Evolutionary conservation across 1,140 invertebrate genomes (phyloP).

Genomic region (Drosophila kepulauana): DNA sequence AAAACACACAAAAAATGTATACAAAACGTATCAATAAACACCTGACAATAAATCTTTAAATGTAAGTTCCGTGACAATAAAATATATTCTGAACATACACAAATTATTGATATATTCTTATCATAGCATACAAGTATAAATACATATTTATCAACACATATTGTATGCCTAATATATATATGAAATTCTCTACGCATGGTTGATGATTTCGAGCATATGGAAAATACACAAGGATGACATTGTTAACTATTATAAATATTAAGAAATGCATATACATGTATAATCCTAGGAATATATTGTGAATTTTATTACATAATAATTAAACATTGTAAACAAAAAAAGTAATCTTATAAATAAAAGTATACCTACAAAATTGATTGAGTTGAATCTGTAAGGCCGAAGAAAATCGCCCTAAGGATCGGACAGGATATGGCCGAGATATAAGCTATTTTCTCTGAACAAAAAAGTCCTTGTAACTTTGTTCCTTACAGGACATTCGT

Average conservation of each 20-base stretch:
- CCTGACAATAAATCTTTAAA: conserved; percentile 44
- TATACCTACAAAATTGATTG: conserved; percentile 9
- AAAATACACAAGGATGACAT: conserved; percentile 21
- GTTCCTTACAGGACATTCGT: no score
- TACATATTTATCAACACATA: neutral
- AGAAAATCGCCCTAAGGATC: no score
- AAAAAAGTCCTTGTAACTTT: no score
- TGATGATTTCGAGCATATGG: conserved; percentile 53
- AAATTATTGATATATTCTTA: conserved; percentile 1
- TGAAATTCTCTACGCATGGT: conserved; percentile 72
- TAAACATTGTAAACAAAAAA: conserved; percentile 45
- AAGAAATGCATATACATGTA: conserved; percentile 13
- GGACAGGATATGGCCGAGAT: no score
- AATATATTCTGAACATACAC: conserved; percentile 24
- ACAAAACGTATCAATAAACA: conserved; percentile 15
- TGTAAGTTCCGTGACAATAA: conserved; percentile 68
- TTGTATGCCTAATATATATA: conserved; percentile 2
- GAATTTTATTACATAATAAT: conserved; percentile 59
- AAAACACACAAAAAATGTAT: neutral
- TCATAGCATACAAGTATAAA: neutral
- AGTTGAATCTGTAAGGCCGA: neutral
- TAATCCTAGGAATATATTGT: conserved; percentile 34
- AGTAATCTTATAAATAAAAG: conserved; percentile 33
- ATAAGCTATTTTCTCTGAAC: no score
- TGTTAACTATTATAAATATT: conserved; percentile 5